A percentile compares a stretch with the other conserved stretches of the same genome.
phyloP scores from a whole-genome alignment of 2,888 invertebrate species.

The Sphaerophoria rueppellii region DNA sequence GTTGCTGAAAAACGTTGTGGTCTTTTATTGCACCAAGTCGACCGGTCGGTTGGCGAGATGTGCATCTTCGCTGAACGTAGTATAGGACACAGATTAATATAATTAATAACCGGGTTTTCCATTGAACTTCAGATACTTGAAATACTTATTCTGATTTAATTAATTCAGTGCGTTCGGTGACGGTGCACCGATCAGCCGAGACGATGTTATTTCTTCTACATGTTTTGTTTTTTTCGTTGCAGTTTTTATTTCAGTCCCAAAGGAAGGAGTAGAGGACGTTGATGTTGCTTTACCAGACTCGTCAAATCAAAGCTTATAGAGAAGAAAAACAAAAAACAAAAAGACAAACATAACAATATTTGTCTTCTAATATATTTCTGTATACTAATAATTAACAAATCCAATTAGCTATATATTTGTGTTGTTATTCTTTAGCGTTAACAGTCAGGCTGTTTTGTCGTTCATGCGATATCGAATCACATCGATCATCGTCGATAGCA shows the following conservation, averaged over 20 bases:
- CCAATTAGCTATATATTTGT: conserved; percentile 82
- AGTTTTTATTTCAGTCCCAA: not conserved
- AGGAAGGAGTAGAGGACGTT: conserved; percentile 25
- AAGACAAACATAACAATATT: conserved; percentile 18
- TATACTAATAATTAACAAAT: conserved; percentile 77
- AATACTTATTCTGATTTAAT: conserved; percentile 74
- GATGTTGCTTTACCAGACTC: conserved; percentile 33
- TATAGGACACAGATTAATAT: conserved; percentile 66
- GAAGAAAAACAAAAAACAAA: conserved; percentile 8
- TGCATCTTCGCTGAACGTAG: conserved; percentile 36
- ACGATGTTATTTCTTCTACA: conserved; percentile 28
- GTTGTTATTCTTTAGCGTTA: conserved; percentile 73
- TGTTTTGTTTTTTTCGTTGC: not conserved
- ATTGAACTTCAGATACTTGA: conserved; percentile 74
- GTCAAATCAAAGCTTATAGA: conserved; percentile 36
- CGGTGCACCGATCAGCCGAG: conserved; percentile 9
- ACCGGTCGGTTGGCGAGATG: conserved; percentile 16
- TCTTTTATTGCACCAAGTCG: too few species aligned
- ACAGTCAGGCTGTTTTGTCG: conserved; percentile 36
- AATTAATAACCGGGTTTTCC: conserved; percentile 74
- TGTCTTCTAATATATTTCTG: conserved; percentile 36
- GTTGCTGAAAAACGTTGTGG: conserved; percentile 21
- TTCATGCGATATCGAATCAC: not conserved
- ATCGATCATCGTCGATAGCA: too few species aligned
- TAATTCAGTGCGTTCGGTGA: conserved; percentile 67